Evolutionary conservation across 2,797 vertebrate genomes (phyloP), one percentile per base, ranked within the genome.

Genomic region (Phaenicophaeus curvirostris): DNA sequence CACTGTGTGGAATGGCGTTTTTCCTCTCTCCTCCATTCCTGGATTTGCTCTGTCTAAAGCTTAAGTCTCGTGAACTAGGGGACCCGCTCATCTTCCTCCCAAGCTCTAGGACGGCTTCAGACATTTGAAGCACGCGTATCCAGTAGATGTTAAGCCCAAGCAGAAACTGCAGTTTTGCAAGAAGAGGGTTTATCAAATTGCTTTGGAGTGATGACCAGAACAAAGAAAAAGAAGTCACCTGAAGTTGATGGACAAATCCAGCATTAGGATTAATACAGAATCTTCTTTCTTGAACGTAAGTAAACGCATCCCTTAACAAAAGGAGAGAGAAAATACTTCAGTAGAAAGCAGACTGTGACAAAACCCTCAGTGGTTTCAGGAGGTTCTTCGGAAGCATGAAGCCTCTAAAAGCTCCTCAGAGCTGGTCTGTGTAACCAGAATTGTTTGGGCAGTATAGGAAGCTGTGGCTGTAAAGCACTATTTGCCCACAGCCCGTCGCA

Each of bases 221-320:
- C 20, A 55, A 15, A 63, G 59, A 25, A 27, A 58, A 15, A 63
- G 75, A 46, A 66, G 50, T 97, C 97, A 99, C 99, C 98, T 99
- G 99, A 97, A 99, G 98, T 98, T 99, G 99, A 98, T 99, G 99
- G 91, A 99, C 99, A 97, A 99, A 99, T 96, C 99, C 99, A 97
- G 99, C 98, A 93, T 99, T 99, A 87, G 99, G 99, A 98, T 99
- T 99, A 97, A 99, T 99, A 98, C 99, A 99, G 98, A 99, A 99
- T 97, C 99, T 98, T 95, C 99, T 99, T 97, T 99, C 99, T 98
- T 99, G 99, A 90, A 99, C 99, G 39, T 99, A 99, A 95, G 98
- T 99, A 98, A 99, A 99, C 28, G 99, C 99, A 82, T 99, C 99
- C 98, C 99, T 99, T 88, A 62, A 85, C 48, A 91, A 24, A 31